phyloP scores from a whole-genome alignment of 1,140 invertebrate genomes.

The Gonatopus flavifemur region DNA sequence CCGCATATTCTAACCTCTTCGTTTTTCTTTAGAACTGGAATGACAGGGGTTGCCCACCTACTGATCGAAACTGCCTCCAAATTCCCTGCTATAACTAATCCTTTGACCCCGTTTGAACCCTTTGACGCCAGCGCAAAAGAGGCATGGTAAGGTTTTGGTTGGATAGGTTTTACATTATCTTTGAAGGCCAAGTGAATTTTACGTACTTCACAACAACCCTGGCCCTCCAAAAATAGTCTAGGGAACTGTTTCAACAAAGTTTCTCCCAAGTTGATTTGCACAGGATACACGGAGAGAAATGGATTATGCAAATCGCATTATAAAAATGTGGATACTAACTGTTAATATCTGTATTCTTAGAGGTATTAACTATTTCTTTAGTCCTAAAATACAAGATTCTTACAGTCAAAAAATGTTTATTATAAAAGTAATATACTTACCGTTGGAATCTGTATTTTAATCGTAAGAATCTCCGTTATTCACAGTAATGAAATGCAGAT shows the following conservation, averaged over 20 bases:
- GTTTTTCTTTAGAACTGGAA: constrained; percentile 54
- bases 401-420: too few relatives aligned
- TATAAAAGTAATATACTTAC: too few relatives aligned
- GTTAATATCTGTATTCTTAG: too few relatives aligned
- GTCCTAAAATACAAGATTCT: too few relatives aligned
- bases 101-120: constrained; percentile 48
- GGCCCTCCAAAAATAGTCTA: constrained; percentile 1
- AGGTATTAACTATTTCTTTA: too few relatives aligned
- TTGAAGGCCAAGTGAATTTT: constrained; percentile 4
- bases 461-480: too few relatives aligned
- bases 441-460: too few relatives aligned
- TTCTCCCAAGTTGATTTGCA: neutral
- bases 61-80: constrained; percentile 14
- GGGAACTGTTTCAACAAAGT: too few relatives aligned
- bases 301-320: too few relatives aligned
- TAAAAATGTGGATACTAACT: too few relatives aligned
- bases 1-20: constrained; percentile 50
- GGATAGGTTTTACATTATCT: constrained; percentile 11
- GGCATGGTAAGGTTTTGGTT: constrained; percentile 14
- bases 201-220: neutral
- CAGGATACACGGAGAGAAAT: too few relatives aligned
- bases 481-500: too few relatives aligned
- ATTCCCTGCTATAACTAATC: constrained; percentile 30
- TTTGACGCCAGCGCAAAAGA: constrained; percentile 41
- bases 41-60: constrained; percentile 54